Evolutionary conservation across 2,888 invertebrate genomes (phyloP).

Genomic region (Perizoma flavofasciatum): DNA sequence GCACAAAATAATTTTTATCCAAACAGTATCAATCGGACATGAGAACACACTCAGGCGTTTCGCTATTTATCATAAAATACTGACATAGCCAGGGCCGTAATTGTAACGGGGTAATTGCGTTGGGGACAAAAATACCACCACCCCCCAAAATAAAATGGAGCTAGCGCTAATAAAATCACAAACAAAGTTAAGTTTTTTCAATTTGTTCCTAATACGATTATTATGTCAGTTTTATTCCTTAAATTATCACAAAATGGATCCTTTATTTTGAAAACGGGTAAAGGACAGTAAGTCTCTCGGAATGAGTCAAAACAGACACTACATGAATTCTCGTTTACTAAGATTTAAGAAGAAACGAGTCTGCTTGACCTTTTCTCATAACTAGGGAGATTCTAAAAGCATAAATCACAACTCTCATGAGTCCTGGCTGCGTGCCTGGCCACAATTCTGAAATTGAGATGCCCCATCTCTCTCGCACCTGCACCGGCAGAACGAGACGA

Average conservation of each 20-base stretch:
- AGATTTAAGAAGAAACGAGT: no score
- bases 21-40: slow-evolving; percentile 77
- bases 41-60: slow-evolving; percentile 71
- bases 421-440: slow-evolving; percentile 11
- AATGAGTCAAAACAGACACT: no score
- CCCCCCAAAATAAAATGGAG: neutral
- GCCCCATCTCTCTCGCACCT: slow-evolving; percentile 48
- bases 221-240: neutral
- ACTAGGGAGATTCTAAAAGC: no score
- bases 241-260: no score
- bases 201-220: neutral
- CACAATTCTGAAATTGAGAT: slow-evolving; percentile 60
- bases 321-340: no score
- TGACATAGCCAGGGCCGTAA: slow-evolving; percentile 35
- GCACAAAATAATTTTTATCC: slow-evolving; percentile 73
- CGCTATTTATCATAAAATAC: slow-evolving; percentile 78
- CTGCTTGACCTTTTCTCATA: no score
- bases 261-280: no score
- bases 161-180: no score
- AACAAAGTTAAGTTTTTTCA: no score
- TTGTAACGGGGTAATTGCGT: neutral
- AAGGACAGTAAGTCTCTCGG: no score
- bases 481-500: slow-evolving; percentile 49
- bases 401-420: neutral
- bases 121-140: neutral